Evolutionary conservation across 2,113 vertebrate species (phyloP), one percentile per base, ranked within the genome.

Genomic region (Danionella cerebrum): DNA sequence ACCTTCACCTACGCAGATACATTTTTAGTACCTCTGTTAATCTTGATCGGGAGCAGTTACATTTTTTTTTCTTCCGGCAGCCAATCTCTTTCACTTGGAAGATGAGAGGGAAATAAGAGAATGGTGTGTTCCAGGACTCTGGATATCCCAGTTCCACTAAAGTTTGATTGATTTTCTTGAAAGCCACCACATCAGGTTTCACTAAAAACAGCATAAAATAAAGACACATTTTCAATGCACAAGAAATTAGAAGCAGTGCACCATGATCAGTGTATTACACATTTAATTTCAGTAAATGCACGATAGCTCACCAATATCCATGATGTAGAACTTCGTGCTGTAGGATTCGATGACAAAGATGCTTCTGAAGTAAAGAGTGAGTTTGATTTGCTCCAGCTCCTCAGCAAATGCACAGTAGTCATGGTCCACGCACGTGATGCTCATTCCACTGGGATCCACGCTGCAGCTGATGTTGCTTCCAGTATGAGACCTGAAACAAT

Each of bases 41-140:
- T 9, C 58, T 77, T 4, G n/a, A 33, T 29, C 50, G 24, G 16
- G 16, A 31, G 29, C 76, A 80, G 1, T 71, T 70, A 11, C 73
- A 66, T 11, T 29, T 65, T 39, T n/a, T 74, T 11, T 70, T 69
- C 39, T 18, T 75, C 14, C 72, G 75, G 5, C 21, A 29, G 16
- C 2, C 75, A 21, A 82, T 29, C 67, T 82, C 78, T 33, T 54
- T 48, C 22, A 87, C 75, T 70, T 87, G 76, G 52, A 87, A 87
- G n/a, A 59, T 82, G 31, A 88, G 84, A 3, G 84, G 87, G 65
- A 87, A 88, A 74, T 80, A 87, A 24, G 85, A 85, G 60, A 69
- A 66, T 19, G 87, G 87, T 2, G 52, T 80, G 80, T 42, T 86
- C 87, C 87, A 88, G 14, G 84, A 83, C 24, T 71, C 70, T 0